Evolutionary conservation across 2,797 vertebrate genomes (phyloP), one percentile per base, ranked within the genome.

Genomic region (Pseudopleuronectes americanus): DNA sequence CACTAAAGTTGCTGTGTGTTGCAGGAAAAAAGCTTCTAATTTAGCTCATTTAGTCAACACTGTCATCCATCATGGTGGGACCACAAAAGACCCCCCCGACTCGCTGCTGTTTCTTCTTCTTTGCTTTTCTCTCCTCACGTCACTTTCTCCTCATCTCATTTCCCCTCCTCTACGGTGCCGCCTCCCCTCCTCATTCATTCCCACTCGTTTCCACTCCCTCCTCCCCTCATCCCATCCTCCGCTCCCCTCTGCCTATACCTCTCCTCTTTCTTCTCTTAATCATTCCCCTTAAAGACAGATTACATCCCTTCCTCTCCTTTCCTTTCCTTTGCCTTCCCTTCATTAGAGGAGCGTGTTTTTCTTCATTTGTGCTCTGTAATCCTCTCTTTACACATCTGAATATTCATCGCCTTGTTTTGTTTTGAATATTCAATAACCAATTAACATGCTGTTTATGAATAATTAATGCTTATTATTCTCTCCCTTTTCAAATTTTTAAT

Each of bases 391-490:
- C 52, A 74, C 63, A 49, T 80, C 41, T 89, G 87, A 89, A 92
- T 91, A 92, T 91, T 87, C 87, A 92, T 90, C 70, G 12, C 0
- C 79, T 79, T 89, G 89, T 89, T 91, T 89, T 84, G 82, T 83
- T 90, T 87, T 91, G 90, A 91, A 91, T 91, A 90, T 91, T 92
- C 85, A 90, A 72, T 74, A 86, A 64, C 84, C 87, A 90, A 91
- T 91, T 91, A 91, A 90, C 80, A 86, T 75, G 53, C 61, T 8
- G 23, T 73, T 79, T 77, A 81, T 92, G 86, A 91, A 91, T 91
- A 89, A 91, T 91, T 87, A 89, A 92, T 86, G 84, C 54, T 69
- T 72, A 89, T 90, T 90, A 91, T 90, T 90, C 86, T 77, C 63
- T 62, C 57, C 68, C 76, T 77, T 45, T 88, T 90, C 76, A 71